phyloP scores from a whole-genome alignment of 2,888 invertebrate species.

The Cylindroiulus punctatus region DNA sequence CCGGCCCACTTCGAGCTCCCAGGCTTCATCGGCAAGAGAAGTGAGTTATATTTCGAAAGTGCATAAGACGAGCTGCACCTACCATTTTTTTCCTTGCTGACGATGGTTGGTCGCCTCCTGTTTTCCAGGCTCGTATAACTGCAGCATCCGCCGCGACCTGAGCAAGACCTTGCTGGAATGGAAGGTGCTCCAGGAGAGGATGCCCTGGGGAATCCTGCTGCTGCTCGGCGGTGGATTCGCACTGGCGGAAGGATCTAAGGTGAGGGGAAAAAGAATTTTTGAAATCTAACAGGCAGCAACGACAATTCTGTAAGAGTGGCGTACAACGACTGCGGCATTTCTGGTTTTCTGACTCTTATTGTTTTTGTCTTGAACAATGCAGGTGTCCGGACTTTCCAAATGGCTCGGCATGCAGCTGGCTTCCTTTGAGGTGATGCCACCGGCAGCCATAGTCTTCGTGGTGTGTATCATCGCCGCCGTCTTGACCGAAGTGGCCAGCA shows the following conservation, averaged over 20 bases:
- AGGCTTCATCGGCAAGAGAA: slow-evolving; percentile 49
- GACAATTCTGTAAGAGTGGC: too few relatives aligned
- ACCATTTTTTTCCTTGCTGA: not conserved
- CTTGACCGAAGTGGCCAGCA: slow-evolving; percentile 67
- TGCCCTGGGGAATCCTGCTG: slow-evolving; percentile 90
- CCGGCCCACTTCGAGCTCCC: slow-evolving; percentile 54
- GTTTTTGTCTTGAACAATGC: not conserved
- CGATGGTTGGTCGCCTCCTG: not conserved
- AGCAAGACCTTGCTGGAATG: slow-evolving; percentile 68
- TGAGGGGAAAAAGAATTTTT: slow-evolving; percentile 10
- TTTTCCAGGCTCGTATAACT: slow-evolving; percentile 17
- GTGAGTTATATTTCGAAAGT: too few relatives aligned
- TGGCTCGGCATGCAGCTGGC: slow-evolving; percentile 63
- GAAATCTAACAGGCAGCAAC: too few relatives aligned
- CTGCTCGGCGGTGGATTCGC: slow-evolving; percentile 92
- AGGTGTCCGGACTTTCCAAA: slow-evolving; percentile 64
- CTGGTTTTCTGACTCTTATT: too few relatives aligned
- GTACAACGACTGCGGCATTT: too few relatives aligned
- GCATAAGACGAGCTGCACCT: not conserved
- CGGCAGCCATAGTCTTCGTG: slow-evolving; percentile 64
- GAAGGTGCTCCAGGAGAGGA: slow-evolving; percentile 83
- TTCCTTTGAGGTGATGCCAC: slow-evolving; percentile 62
- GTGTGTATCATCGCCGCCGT: slow-evolving; percentile 64
- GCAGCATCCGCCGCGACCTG: slow-evolving; percentile 11
- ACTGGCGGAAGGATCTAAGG: slow-evolving; percentile 83